A percentile compares a stretch with the other conserved stretches of the same genome.
phyloP scores from a whole-genome alignment of 1,140 invertebrate species.

The Lordiphosa mommai region DNA sequence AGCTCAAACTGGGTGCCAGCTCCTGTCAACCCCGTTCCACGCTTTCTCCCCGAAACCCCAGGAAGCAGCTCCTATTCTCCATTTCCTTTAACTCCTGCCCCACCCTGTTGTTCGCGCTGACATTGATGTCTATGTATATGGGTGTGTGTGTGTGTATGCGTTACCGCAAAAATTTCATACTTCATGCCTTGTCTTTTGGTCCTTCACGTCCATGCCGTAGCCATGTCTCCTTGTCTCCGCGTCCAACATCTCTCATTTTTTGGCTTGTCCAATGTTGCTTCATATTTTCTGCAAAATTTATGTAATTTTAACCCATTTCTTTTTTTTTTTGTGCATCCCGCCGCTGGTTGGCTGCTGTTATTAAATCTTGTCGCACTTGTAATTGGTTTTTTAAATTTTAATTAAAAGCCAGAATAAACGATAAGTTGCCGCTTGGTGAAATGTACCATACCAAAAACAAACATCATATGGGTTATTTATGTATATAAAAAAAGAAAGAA shows the following conservation, averaged over 20 bases:
- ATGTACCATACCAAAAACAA: not conserved
- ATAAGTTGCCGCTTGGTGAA: constrained; percentile 33
- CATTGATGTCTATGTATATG: constrained; percentile 55
- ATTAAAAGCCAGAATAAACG: constrained; percentile 60
- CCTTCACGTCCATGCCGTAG: constrained; percentile 30
- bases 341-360: constrained; percentile 31
- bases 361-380: constrained; percentile 62
- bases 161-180: constrained; percentile 67
- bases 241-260: constrained; percentile 6
- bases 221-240: constrained; percentile 22
- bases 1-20: constrained; percentile 61
- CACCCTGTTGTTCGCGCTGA: constrained; percentile 45
- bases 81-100: constrained; percentile 29
- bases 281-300: constrained; percentile 75
- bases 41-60: not conserved
- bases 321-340: constrained; percentile 20
- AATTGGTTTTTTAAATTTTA: constrained; percentile 71
- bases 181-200: constrained; percentile 42
- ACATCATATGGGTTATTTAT: not conserved
- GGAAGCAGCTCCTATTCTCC: constrained; percentile 26
- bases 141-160: constrained; percentile 23
- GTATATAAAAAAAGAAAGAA: no score
- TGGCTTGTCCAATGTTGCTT: constrained; percentile 33
- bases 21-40: constrained; percentile 39
- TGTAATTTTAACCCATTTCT: constrained; percentile 67